Evolutionary conservation across 2,888 invertebrate species (phyloP).

Genomic region (Meiosimyza decipiens): DNA sequence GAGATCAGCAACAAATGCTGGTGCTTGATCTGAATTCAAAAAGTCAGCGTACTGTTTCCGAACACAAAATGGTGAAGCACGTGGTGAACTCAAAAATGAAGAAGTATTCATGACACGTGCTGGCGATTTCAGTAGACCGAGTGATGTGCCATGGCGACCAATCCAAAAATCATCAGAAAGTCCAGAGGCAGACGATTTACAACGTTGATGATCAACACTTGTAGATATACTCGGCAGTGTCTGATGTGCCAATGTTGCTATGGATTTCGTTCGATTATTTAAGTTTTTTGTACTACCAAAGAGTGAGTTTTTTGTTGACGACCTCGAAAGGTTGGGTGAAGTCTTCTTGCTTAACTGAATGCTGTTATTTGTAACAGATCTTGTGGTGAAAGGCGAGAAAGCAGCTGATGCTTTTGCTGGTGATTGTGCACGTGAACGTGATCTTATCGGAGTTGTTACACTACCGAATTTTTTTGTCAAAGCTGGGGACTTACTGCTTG

Average conservation of each 20-base stretch:
- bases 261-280: too few relatives aligned
- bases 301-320: too few relatives aligned
- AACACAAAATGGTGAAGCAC: conserved; percentile 52
- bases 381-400: too few relatives aligned
- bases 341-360: too few relatives aligned
- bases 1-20: conserved; percentile 38
- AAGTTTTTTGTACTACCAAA: too few relatives aligned
- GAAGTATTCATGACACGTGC: conserved; percentile 44
- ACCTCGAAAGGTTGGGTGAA: too few relatives aligned
- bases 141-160: neutral
- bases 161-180: conserved; percentile 41
- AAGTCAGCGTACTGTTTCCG: conserved; percentile 47
- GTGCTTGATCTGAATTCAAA: conserved; percentile 41
- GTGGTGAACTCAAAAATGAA: conserved; percentile 49
- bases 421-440: conserved; percentile 38
- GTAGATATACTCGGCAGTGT: too few relatives aligned
- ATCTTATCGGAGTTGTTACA: conserved; percentile 41
- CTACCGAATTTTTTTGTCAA: conserved; percentile 37
- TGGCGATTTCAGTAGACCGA: conserved; percentile 33
- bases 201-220: neutral
- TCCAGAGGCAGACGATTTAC: conserved; percentile 33
- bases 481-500: conserved; percentile 9
- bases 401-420: neutral
- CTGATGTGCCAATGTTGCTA: neutral
- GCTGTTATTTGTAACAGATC: too few relatives aligned